Base-by-base conservation (phyloP, 2,888 invertebrate genomes). In the Mechanitis messenoides region DNA sequence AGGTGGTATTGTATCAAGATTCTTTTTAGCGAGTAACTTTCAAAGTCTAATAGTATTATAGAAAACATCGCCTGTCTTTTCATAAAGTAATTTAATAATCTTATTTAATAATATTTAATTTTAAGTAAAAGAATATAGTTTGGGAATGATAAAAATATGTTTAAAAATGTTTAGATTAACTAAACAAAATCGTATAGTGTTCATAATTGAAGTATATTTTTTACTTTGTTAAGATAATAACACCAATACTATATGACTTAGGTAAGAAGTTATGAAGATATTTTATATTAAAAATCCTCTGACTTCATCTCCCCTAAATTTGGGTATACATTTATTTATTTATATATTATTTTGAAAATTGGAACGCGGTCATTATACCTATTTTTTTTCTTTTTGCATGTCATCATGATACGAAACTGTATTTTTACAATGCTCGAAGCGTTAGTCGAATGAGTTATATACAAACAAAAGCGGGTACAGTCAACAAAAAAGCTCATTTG, bases 401-500 rank as follows among this genome's bases (percentile, higher is more conserved):
- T 62, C 64, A 64, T 58, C 53, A 58, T 53, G 59, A 63, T 50
- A 56, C 38, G 33, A 53, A 53, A 63, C 56, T 42, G 59, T 60
- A 63, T 58, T 58, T 60, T 47, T 28, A 65, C 58, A 63, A 62
- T 61, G 61, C 50, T 64, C 63, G 64, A 66, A 45, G 59, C 59
- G 58, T 56, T 65, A 50, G 55, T 60, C 65, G 62, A 65, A 66
- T 62, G 63, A 61, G 59, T 60, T 58, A 60, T 62, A 53, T 60
- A 56, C 55, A 59, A 67, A 72, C 69, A 69, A 68, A 71, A 69
- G 71, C 69, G 66, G 70, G 72, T 69, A 73, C 69, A 67, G 71
- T 73, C 72, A 71, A 75, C 77, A 84, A 84, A 84, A 84, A 85
- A 81, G 75, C 83, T 85, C 80, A 83, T 85, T 85, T 85, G 76